Evolutionary conservation across 2,888 invertebrate genomes (phyloP), one percentile per base, ranked within the genome.

Genomic region (Blera fallax): DNA sequence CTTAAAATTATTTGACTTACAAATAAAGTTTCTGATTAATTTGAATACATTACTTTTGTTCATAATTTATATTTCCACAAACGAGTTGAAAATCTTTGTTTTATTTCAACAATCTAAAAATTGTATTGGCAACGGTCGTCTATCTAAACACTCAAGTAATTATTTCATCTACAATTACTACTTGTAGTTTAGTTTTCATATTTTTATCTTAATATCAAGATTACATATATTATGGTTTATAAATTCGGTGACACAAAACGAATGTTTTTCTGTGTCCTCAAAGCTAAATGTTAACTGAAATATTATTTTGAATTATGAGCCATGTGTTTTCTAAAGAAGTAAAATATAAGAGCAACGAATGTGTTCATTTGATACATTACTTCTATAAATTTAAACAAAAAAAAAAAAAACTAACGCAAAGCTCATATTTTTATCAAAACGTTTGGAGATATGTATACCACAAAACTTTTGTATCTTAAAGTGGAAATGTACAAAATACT

Each of bases 401-500:
- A 0, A 56, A 32, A 56, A 54, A 1, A 3, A 45, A 62, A 45
- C 18, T 14, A 45, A 18, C 27, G 50, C 24, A 24, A 24, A n/a
- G n/a, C 1, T n/a, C 50, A 50, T 14, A 21, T 10, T 2, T 50
- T 24, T 50, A 29, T 34, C 16, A 18, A 18, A 40, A 40, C 18
- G 10, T 27, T 64, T 48, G 16, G 14, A 48, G 56, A 58, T 58
- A 58, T 58, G 56, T 58, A 34, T 37, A 34, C 34, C 56, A 58
- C 56, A 64, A 18, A 64, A 48, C 16, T 64, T 45, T 64, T 45
- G 2, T 3, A 18, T 32, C 11, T n/a, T 64, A 37, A 11, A 37
- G 24, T 43, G 21, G 34, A 73, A 73, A 40, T 21, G 21, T 72
- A 56, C 24, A 72, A n/a, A n/a, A 37, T 24, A 29, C 29, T 52